Percentiles rank a stretch among this genome's conserved stretches.
phyloP scores from a whole-genome alignment of 2,888 invertebrate genomes.

The Sesamia inferens region DNA sequence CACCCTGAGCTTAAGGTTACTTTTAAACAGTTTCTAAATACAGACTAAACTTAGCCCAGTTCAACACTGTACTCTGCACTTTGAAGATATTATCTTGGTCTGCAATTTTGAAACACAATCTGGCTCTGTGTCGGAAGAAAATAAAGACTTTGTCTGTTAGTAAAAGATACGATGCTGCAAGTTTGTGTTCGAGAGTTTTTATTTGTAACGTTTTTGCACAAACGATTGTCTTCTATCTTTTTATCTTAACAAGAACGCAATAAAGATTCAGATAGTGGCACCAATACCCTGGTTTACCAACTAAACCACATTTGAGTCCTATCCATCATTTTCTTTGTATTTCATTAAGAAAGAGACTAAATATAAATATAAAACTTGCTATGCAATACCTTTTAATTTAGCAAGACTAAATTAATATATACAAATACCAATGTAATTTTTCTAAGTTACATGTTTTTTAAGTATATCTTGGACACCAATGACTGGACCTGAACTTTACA shows the following conservation, averaged over 20 bases:
- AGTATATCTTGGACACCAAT: no score
- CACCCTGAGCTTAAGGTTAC: constrained; percentile 28
- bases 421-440: no score
- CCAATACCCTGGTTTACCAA: no score
- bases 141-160: constrained; percentile 19
- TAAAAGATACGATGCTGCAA: constrained; percentile 16
- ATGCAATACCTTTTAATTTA: no score
- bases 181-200: constrained; percentile 19
- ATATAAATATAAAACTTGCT: no score
- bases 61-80: constrained; percentile 39
- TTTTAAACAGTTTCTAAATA: constrained; percentile 60
- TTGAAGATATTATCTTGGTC: constrained; percentile 52
- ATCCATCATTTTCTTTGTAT: no score
- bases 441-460: no score
- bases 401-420: no score
- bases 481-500: no score
- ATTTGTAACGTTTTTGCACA: constrained; percentile 20
- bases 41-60: constrained; percentile 42
- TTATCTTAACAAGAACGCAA: neutral
- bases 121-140: constrained; percentile 27
- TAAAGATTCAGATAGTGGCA: neutral
- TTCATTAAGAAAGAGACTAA: no score
- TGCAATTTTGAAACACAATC: constrained; percentile 55
- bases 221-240: neutral
- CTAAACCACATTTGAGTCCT: no score